Base-by-base conservation (phyloP, 2,888 invertebrate species). In the Rhamphomyia laevipes region DNA sequence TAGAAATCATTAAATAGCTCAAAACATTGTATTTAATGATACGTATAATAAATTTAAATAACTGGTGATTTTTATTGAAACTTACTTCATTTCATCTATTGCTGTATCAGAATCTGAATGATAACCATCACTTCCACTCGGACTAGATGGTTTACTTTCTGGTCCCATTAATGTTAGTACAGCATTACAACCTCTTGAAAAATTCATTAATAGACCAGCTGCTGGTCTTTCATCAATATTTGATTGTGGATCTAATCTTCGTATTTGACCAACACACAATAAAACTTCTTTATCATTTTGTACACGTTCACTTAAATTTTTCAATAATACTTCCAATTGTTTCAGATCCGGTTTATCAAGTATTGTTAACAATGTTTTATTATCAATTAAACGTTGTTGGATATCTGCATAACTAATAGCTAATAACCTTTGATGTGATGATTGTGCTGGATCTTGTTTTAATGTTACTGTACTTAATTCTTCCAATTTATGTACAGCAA, bases 251-350 rank as follows among this genome's bases (percentile, higher is more conserved):
- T 82, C 81, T 46, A 79, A 74, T 52, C 75, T 73, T 63, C 80
- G 82, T 46, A 83, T 75, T 62, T 82, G 82, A 0, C 82, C 81
- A 37, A 82, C 77, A 57, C 81, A 81, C 35, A 80, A 78, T 52
- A 94, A 72, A 47, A 88, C 88, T 50, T 91, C 88, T 68, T 94
- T 93, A 73, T 93, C 93, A 63, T 85, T 86, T 66, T 93, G 89
- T 43, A 93, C 90, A 54, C 93, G 76, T 21, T 83, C 78, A 43
- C 84, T 81, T 38, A 93, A 73, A 56, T 80, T 76, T 40, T 80
- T 75, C 38, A 81, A 77, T 52, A 92, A 73, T 2, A 77, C 75
- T 17, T 75, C 73, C 47, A 93, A 74, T 66, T 87, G 85, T 60
- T 87, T 81, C 58, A 92, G 67, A 4, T 83, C 82, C 30, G 85